A percentile compares a stretch with the other conserved stretches of the same genome.
Conservation (phyloP, 2,797 vertebrate genomes). For the Petrocephalus schoutedeni region DNA sequence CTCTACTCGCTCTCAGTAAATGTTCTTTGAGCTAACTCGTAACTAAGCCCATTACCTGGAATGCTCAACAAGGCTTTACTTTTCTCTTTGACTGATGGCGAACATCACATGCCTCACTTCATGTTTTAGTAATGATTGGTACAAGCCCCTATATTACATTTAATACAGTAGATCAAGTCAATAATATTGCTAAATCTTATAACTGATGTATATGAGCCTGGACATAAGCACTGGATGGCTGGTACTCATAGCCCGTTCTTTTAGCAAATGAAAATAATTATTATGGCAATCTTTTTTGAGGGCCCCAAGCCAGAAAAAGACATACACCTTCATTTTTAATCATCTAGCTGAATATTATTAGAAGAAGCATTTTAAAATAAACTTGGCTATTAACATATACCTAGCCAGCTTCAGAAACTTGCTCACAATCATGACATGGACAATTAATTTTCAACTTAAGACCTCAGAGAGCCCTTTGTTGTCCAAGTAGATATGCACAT, state of each 20-base stretch:
- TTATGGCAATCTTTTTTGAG: not conserved
- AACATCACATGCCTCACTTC: not conserved
- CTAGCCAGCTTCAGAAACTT: not conserved
- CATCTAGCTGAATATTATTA: not conserved
- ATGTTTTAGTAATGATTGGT: not conserved
- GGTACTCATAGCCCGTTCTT: not conserved
- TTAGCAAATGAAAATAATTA: not conserved
- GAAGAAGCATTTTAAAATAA: not conserved
- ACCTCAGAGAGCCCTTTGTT: not conserved
- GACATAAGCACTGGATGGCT: not conserved
- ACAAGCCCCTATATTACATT: not conserved
- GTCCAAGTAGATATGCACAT: not conserved
- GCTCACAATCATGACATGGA: not conserved
- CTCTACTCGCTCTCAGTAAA: not conserved
- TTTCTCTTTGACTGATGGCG: not conserved
- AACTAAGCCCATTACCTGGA: not conserved
- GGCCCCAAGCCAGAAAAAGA: not conserved
- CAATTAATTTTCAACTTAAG: not conserved
- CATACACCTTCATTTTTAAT: not conserved
- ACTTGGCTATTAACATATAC: not conserved
- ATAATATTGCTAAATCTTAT: not conserved
- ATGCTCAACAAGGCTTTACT: not conserved
- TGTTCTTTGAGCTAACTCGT: not conserved
- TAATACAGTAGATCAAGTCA: not conserved
- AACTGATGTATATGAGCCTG: not conserved